Evolutionary conservation across 53 echinoderm and acorn worm species (phyloP), one percentile per base, ranked within the genome.

Genomic region (Holothuria leucospilota): DNA sequence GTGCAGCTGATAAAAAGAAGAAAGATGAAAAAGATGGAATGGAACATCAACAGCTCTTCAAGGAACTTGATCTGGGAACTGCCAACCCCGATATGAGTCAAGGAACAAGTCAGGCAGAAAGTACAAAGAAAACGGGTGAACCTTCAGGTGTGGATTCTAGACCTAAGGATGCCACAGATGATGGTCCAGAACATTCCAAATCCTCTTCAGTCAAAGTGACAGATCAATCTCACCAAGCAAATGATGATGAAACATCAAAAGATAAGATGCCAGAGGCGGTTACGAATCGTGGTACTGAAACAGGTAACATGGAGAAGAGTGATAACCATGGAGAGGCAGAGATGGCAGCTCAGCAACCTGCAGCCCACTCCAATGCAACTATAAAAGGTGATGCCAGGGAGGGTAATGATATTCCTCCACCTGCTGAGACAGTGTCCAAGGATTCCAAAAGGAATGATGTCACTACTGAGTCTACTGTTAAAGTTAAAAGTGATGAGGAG

Each of bases 21-120:
- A 89, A 63, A 53, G 60, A 77, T 21, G 49, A 21, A 71, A 89
- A 63, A 53, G 60, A 77, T 29, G 49, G 30, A 71, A 59, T n/a
- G 39, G 82, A 39, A 14, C 24, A 73, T 71, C 85, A 28, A 49
- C 70, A 75, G 29, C 80, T 80, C 56, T 59, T 80, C 20, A 80
- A 80, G 29, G 80, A 80, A 25, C 52, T 80, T 11, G 29, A 80
- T 15, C 26, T 80, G 5, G 80, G 59, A 16, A 46, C 58, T 71
- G 25, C 18, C 41, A 52, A 84, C 56, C 20, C 62, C 8, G 69
- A 59, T 40, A 24, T 25, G 20, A 40, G 34, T 8, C 75, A 51
- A 16, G 49, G 26, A 75, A 75, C 23, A 18, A 39, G 41, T n/a
- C 40, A 20, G 12, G 24, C 16, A 24, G 75, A 75, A 28, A 49